Base-by-base conservation (phyloP, 2,888 invertebrate genomes). In the Nemotelus pantherinus region DNA sequence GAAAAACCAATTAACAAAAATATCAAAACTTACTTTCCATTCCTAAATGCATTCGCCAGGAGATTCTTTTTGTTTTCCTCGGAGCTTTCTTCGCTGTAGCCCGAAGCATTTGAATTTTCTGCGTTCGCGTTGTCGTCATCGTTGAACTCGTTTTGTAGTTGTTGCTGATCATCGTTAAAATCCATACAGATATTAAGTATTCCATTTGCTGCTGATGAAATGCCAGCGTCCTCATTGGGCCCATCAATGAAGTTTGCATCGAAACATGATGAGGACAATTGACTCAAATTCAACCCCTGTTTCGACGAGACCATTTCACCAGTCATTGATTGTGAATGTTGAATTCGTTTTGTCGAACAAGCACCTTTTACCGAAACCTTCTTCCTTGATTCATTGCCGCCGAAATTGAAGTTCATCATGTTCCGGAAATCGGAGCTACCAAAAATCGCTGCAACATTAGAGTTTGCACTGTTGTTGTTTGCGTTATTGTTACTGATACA, bases 21-120 rank as follows among this genome's bases (percentile, higher is more conserved):
- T 25, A 72, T 63, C 5, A 44, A 3, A 74, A 72, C 77, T 76
- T 77, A 80, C 80, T 87, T 87, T 64, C 87, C 87, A 80, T 84
- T 87, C 79, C 87, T 87, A 10, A 87, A 78, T 10, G 86, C 87
- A 80, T 87, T 87, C 0, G 86, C 86, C 45, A 87, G 78, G 4
- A 87, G 82, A 82, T 87, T 87, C 7, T 86, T 84, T 79, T 87
- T 87, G 0, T 87, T 84, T 77, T 87, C 87, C 50, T 86, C 86
- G 1, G 87, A 86, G 2, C 86, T 85, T 44, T 81, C 81, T 44
- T 81, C 81, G 47, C 76, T 74, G 47, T 74, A 74, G 9, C 74
- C 74, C 3, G 74, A 64, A 2, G 67, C 76, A 57, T 67, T 67
- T 25, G 65, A 58, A 41, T 57, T 68, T 44, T 77, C 77, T 60